phyloP scores from a whole-genome alignment of 2,113 vertebrate genomes.

The Pomatostomus ruficeps region DNA sequence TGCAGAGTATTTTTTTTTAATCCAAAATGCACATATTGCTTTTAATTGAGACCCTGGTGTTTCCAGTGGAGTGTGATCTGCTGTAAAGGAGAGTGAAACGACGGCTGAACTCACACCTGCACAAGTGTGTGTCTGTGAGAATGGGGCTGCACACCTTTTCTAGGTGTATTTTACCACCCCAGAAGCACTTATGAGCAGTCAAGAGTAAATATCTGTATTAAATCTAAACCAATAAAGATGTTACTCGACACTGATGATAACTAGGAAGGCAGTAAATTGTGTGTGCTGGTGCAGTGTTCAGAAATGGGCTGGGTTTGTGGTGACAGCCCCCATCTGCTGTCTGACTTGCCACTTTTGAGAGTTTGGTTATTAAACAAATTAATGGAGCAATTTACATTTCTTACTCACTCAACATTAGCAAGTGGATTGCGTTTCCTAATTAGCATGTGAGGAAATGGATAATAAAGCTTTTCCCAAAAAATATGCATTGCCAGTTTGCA shows the following conservation, averaged over 20 bases:
- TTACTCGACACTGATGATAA: not conserved
- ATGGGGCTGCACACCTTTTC: not conserved
- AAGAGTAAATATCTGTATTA: not conserved
- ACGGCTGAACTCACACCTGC: not conserved
- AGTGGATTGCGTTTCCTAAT: slow-evolving; percentile 46
- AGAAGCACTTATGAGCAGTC: not conserved
- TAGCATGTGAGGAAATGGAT: slow-evolving; percentile 6
- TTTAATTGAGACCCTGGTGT: not conserved
- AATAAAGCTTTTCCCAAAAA: slow-evolving; percentile 42
- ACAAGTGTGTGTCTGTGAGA: accelerated
- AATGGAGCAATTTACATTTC: slow-evolving; percentile 3
- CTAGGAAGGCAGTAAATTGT: not conserved
- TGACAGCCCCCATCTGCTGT: not conserved
- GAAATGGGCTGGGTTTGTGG: not conserved
- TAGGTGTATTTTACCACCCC: not conserved
- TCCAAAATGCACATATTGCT: not conserved
- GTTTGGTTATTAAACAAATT: slow-evolving; percentile 4
- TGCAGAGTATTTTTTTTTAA: not conserved
- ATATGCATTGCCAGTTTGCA: not conserved
- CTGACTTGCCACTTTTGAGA: not conserved
- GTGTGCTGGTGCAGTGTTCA: not conserved
- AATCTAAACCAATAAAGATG: not conserved
- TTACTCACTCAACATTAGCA: not conserved
- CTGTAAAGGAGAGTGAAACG: not conserved
- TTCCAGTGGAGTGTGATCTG: not conserved